These are phyloP conservation scores for Triplophysa yarkandensis DNA, from an alignment of 2,797 vertebrate species.

Conservation along the genomic window DNA sequence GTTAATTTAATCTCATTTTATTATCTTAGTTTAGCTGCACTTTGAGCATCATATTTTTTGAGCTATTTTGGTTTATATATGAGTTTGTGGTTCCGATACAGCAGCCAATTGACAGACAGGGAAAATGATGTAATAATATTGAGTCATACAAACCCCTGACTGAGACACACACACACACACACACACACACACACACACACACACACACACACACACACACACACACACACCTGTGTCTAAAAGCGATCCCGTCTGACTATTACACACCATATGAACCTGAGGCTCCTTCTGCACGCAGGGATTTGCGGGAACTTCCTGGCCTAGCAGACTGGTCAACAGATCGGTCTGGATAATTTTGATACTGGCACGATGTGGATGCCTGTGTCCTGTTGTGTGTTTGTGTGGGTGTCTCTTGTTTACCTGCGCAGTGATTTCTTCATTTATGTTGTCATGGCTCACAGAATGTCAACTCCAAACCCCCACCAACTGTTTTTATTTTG, in stretches of 20 bases:
- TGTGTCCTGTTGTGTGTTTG: slow-evolving; percentile 39
- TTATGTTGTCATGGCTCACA: not conserved
- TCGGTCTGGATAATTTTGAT: slow-evolving; percentile 51
- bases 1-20: no score
- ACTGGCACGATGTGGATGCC: slow-evolving; percentile 45
- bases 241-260: slow-evolving; percentile 35
- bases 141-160: slow-evolving; percentile 49
- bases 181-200: slow-evolving; percentile 42
- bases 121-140: slow-evolving; percentile 48
- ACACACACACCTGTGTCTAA: not conserved
- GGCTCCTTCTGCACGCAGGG: slow-evolving; percentile 43
- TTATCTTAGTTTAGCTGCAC: no score
- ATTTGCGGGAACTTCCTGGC: slow-evolving; percentile 50
- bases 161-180: slow-evolving; percentile 31
- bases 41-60: not conserved
- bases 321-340: slow-evolving; percentile 59
- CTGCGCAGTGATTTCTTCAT: slow-evolving; percentile 13
- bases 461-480: not conserved
- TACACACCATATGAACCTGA: slow-evolving; percentile 49
- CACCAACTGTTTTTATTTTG: not conserved
- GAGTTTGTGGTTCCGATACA: slow-evolving; percentile 3
- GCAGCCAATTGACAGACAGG: slow-evolving; percentile 26
- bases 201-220: not conserved
- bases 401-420: slow-evolving; percentile 33
- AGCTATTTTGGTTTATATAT: not conserved